These are phyloP conservation scores for Caenorhabditis briggsae DNA, from an alignment of 1,140 invertebrate species.

Conservation along the genomic window DNA sequence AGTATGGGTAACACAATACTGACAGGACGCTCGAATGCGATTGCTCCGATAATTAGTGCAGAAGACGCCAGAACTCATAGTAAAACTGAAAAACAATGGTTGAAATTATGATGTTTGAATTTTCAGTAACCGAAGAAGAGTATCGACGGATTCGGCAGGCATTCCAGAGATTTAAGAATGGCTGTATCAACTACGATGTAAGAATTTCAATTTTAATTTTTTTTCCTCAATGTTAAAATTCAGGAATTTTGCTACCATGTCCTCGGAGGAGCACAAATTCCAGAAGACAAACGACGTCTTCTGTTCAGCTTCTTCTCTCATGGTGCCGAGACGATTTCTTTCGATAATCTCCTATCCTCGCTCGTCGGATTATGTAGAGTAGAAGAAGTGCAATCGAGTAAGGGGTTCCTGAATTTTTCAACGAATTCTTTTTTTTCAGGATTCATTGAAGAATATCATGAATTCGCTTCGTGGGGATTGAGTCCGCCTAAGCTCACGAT, in stretches of 20 bases:
- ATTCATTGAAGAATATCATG: constrained; percentile 60
- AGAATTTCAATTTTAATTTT: background rate
- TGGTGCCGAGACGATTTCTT: constrained; percentile 47
- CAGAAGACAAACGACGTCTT: constrained; percentile 43
- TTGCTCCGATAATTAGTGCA: constrained; percentile 41
- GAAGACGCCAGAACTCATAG: constrained; percentile 44
- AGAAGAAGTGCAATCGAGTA: constrained; percentile 59
- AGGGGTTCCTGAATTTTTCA: background rate
- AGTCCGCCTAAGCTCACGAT: constrained; percentile 56
- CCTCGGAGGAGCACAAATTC: constrained; percentile 58
- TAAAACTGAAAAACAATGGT: background rate
- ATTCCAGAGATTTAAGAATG: constrained; percentile 56
- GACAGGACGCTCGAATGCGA: constrained; percentile 38
- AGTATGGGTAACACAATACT: constrained; percentile 39
- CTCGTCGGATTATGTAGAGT: constrained; percentile 63
- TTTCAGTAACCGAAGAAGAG: constrained; percentile 60
- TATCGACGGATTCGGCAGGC: constrained; percentile 34
- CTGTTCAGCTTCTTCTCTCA: constrained; percentile 57
- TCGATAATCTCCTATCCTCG: constrained; percentile 60
- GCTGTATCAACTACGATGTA: constrained; percentile 52
- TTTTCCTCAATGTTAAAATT: background rate
- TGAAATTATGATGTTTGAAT: background rate
- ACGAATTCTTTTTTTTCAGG: constrained; percentile 3
- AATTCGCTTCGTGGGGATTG: constrained; percentile 63
- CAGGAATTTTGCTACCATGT: constrained; percentile 59